Evolutionary conservation across 2,797 vertebrate genomes (phyloP), one percentile per base, ranked within the genome.

Genomic region (Morus bassanus): DNA sequence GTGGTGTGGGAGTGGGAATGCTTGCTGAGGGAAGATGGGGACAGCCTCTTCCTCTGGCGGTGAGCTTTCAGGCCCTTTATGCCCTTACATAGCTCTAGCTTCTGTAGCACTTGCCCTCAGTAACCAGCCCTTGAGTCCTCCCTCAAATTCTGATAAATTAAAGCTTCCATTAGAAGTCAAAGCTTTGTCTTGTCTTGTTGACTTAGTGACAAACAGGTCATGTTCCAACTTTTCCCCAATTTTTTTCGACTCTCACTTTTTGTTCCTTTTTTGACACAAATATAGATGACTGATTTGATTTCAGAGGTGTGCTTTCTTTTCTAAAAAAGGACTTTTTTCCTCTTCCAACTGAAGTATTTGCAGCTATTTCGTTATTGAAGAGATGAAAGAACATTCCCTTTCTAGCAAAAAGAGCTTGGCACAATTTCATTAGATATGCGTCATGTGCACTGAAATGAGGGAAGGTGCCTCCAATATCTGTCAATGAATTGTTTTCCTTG

Each of bases 401-500:
- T 56, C 23, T 68, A 64, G n/a, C 41, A 68, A n/a, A 53, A 41
- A 48, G 41, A 69, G 18, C 54, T 73, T 73, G 65, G 39, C 74
- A 73, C 31, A 48, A 6, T 85, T 87, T 91, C 6, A 2, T 82
- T 76, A 65, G 25, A 9, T 74, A 28, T 64, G 18, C 2, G 2
- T 51, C 51, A 6, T 7, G 13, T 78, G 50, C 5, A 3, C 5
- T 80, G 56, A 82, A 89, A 59, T 63, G 50, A 75, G 67, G 54
- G 64, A 72, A 56, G 51, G 35, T 69, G 21, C 27, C 60, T 94
- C 46, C n/a, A 30, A 1, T 76, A 43, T 35, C 54, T 67, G n/a
- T 72, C 78, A 54, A 15, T 65, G 24, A 88, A 64, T 48, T 88
- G 35, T 79, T 59, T 78, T 91, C 60, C 68, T 90, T 81, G 31